Evolutionary conservation across 2,113 vertebrate genomes (phyloP), one percentile per base, ranked within the genome.

Genomic region (Telmatochromis sp.): DNA sequence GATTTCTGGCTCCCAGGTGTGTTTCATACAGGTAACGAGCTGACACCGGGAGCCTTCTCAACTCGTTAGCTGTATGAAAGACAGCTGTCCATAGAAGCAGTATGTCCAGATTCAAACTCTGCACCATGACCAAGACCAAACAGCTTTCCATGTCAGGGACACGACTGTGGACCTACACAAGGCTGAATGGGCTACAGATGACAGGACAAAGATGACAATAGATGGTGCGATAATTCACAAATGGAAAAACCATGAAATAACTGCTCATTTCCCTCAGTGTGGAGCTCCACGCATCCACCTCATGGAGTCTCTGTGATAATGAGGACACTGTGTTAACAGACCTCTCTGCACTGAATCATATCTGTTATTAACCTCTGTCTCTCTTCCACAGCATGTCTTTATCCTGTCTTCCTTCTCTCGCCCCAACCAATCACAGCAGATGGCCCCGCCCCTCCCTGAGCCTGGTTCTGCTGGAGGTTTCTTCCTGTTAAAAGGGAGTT

Each of bases 351-450:
- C 0, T 55, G 21, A 55, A 2, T 14, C 54, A 3, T 55, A 14
- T 1, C 12, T 55, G 6, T 26, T 55, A 55, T 26, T 26, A 26
- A 57, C 0, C 54, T 26, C 54, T 5, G 54, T 57, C 54, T 55
- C 54, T 55, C 21, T 55, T 55, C 54, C 54, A 55, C 21, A 57
- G 54, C 54, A 57, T 57, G 21, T 57, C 51, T 54, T 23, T 55
- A 55, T 55, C 53, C 51, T 2, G 51, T 54, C 5, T 54, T 54
- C 51, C 51, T 54, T 54, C 51, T 54, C 51, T 54, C 53, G 4
- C n/a, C 6, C 1, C n/a, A 54, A 54, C 53, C 4, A 0, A 0
- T 55, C 53, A 0, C 6, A 55, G 53, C 4, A 55, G 53, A 23
- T 55, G 11, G 53, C 53, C 21, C 21, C 21, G 21, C 53, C 53